Evolutionary conservation across 2,888 invertebrate species (phyloP), one percentile per base, ranked within the genome.

Genomic region (Eubasilissa splendida): DNA sequence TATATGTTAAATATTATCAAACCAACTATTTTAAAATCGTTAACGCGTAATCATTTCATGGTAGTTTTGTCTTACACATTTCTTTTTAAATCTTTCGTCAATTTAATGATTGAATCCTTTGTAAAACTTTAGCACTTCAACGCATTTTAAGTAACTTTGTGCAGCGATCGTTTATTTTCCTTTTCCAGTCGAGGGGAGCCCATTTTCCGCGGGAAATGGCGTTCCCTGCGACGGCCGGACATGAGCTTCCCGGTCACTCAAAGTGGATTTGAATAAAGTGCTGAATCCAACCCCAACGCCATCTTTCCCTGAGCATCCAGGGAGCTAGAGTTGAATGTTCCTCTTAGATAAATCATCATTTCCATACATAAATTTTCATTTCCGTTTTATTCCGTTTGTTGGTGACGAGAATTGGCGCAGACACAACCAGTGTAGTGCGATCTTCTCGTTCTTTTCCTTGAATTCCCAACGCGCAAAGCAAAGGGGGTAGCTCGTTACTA

Each of bases 341-440:
- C 77, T 50, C 56, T 66, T 59, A 54, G 52, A 73, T 81, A 81
- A 81, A 83, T 81, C 83, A 80, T 76, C 80, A 81, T 81, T 83
- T 81, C 76, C 77, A 78, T 81, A 79, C 80, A 83, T 81, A 80
- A 79, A 83, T 81, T 83, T 81, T 83, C 83, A 83, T 83, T 83
- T 83, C 79, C 81, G 75, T 59, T 79, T 79, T 76, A 58, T 79
- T 77, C 82, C 73, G 42, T 76, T 82, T 77, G 78, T 70, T 78
- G 71, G 74, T 77, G 71, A 73, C 33, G n/a, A 73, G 12, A 33
- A 9, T 31, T 11, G 56, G n/a, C 14, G 68, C 50, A 12, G 52
- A 14, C 9, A 68, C n/a, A 68, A 33, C 14, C 42, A 68, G 42
- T 42, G 7, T 42, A 42, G 42, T 42, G 42, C 42, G 42, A 42